These are phyloP conservation scores for Bellardia bayeri DNA, from an alignment of 2,888 invertebrate genomes.

Conservation along the genomic window DNA sequence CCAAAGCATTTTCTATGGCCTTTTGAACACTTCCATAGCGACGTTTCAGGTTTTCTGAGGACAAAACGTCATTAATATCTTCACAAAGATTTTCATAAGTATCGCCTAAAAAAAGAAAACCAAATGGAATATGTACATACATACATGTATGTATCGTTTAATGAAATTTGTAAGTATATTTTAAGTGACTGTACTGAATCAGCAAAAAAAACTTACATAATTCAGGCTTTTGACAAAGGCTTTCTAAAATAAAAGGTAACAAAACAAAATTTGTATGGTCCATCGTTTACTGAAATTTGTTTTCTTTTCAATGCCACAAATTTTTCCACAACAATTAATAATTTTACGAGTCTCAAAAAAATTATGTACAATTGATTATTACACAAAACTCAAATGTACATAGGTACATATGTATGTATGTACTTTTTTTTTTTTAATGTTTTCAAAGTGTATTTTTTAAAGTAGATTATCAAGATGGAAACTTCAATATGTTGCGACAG, in stretches of 20 bases:
- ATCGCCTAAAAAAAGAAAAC: slow-evolving; percentile 70
- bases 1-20: slow-evolving; percentile 65
- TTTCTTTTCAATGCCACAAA: not conserved
- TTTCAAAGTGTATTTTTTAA: not conserved
- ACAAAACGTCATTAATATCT: slow-evolving; percentile 63
- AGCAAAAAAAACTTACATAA: not conserved
- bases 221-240: not conserved
- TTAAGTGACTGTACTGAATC: too few relatives aligned
- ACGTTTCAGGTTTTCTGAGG: slow-evolving; percentile 29
- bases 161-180: too few relatives aligned
- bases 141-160: too few relatives aligned
- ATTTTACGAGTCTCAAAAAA: slow-evolving; percentile 16
- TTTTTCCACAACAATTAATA: slow-evolving; percentile 11
- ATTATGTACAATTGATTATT: slow-evolving; percentile 1
- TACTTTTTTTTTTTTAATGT: not conserved
- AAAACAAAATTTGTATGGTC: not conserved
- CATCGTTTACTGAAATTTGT: not conserved
- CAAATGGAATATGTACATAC: not conserved
- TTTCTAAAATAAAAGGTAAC: slow-evolving; percentile 1
- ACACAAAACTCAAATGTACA: slow-evolving; percentile 6
- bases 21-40: slow-evolving; percentile 44
- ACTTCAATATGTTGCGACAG: not conserved
- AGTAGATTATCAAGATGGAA: slow-evolving; percentile 3
- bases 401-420: too few relatives aligned
- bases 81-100: slow-evolving; percentile 71